Evolutionary conservation across 2,113 vertebrate genomes (phyloP).

Genomic region (Agapornis roseicollis): DNA sequence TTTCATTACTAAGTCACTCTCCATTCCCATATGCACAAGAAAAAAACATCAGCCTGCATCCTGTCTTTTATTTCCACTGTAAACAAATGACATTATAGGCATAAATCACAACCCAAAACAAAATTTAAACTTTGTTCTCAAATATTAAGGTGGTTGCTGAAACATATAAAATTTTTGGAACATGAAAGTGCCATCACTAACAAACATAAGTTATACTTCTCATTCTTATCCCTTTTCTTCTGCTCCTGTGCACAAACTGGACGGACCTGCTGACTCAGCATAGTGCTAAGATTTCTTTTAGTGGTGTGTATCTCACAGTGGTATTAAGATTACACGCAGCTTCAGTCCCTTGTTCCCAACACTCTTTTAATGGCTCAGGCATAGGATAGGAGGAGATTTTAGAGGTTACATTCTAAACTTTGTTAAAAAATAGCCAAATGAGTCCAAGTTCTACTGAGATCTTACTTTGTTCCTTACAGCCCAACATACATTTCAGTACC

Average conservation of each 20-base stretch:
- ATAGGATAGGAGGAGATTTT: background rate
- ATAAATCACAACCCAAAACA: background rate
- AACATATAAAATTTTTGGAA: background rate
- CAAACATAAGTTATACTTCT: background rate
- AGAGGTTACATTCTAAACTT: background rate
- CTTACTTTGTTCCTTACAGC: background rate
- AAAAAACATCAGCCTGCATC: background rate
- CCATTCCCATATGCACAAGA: background rate
- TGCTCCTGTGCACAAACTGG: background rate
- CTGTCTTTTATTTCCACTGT: background rate
- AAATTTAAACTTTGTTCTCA: background rate
- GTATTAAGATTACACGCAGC: background rate
- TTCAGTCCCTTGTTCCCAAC: background rate
- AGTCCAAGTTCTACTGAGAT: background rate
- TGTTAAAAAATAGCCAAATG: background rate
- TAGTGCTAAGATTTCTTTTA: background rate
- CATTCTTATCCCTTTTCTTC: background rate
- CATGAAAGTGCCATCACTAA: background rate
- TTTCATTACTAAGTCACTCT: slow-evolving; percentile 1
- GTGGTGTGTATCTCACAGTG: background rate
- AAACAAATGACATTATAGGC: background rate
- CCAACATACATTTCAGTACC: background rate
- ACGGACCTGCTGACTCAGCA: background rate
- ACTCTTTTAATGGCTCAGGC: background rate
- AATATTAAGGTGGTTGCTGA: background rate